Conservation (phyloP, 1,140 invertebrate genomes). For the Proales similis region DNA sequence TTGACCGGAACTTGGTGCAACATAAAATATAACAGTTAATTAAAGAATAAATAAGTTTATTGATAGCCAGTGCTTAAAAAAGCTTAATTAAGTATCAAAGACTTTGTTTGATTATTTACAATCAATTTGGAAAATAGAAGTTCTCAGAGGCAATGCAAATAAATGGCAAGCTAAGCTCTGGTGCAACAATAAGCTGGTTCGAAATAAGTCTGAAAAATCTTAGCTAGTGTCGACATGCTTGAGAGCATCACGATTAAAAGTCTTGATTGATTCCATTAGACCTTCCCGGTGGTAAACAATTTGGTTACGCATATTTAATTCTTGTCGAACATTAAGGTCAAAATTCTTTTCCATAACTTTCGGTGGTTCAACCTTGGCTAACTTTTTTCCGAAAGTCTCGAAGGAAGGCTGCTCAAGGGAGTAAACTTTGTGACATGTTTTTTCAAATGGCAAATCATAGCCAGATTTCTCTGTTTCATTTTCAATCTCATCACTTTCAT, state of each 20-base stretch:
- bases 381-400: conserved; percentile 2
- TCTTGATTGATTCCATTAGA: conserved; percentile 27
- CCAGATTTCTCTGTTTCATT: neutral
- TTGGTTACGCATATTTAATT: conserved; percentile 14
- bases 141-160: no score
- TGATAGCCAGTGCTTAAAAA: no score
- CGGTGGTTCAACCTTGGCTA: no score
- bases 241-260: no score
- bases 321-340: neutral
- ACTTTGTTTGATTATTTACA: no score
- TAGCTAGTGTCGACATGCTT: no score
- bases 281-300: conserved; percentile 18
- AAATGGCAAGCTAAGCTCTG: no score
- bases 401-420: conserved; percentile 2
- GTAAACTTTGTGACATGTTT: neutral
- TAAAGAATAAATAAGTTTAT: no score
- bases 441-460: neutral
- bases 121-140: no score
- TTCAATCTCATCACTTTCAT: conserved; percentile 7
- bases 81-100: no score
- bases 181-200: no score
- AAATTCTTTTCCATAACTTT: conserved; percentile 32
- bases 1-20: conserved; percentile 14
- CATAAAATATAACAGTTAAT: conserved; percentile 10
- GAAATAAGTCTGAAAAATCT: no score